These are phyloP conservation scores for human (Homo sapiens) DNA, from an alignment of 2,113 vertebrate species.

Conservation along the genomic window DNA sequence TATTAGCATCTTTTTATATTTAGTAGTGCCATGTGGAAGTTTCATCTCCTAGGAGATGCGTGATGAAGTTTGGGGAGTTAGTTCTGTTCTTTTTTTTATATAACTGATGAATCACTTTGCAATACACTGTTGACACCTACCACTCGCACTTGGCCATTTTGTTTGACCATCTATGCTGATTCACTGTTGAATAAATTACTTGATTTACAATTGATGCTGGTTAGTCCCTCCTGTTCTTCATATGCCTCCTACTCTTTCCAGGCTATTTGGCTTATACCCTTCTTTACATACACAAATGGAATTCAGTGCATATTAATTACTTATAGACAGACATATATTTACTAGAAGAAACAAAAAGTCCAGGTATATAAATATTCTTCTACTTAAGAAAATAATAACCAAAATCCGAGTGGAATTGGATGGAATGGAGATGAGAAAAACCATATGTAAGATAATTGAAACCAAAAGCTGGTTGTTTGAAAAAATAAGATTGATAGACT, in stretches of 20 bases:
- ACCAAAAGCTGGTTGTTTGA: too few species aligned
- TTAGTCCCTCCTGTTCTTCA: background rate
- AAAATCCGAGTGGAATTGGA: too few species aligned
- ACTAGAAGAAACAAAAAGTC: background rate
- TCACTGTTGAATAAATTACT: background rate
- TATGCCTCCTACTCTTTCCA: background rate
- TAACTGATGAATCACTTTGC: background rate
- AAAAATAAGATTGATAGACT: too few species aligned
- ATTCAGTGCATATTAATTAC: background rate
- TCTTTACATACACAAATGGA: background rate
- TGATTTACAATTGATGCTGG: background rate
- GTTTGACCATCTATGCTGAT: background rate
- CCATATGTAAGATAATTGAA: too few species aligned
- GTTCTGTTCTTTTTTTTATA: background rate
- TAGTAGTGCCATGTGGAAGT: background rate
- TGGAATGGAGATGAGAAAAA: too few species aligned
- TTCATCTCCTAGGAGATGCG: background rate
- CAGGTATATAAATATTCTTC: background rate
- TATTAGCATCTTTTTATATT: constrained; percentile 4
- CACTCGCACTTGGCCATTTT: background rate
- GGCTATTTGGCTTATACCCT: background rate
- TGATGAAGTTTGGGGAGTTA: background rate
- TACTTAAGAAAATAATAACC: background rate
- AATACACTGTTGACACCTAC: background rate
- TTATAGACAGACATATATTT: background rate